These are phyloP conservation scores for Cephus runcator DNA, from an alignment of 2,888 invertebrate species.

Conservation along the genomic window DNA sequence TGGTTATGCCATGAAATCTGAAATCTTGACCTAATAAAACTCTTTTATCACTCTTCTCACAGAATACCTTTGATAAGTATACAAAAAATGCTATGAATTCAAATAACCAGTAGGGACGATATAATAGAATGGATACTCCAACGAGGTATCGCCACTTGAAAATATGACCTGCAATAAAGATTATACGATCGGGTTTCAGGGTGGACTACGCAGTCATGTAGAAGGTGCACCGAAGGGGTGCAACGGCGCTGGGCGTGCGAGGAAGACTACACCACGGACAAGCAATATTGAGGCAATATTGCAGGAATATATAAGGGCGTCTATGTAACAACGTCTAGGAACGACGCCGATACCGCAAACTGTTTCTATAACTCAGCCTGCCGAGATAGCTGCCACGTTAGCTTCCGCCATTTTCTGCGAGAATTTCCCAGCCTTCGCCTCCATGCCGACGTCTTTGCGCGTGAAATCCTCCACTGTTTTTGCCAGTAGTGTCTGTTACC, in stretches of 20 bases:
- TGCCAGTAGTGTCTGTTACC: background rate
- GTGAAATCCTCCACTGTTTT: background rate
- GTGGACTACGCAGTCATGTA: background rate
- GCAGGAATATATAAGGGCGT: slow-evolving; percentile 47
- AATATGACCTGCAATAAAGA: slow-evolving; percentile 1
- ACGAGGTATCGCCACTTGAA: background rate
- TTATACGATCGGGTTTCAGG: background rate
- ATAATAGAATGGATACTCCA: background rate
- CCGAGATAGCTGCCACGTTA: slow-evolving; percentile 6
- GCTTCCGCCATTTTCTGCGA: background rate
- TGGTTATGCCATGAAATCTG: background rate
- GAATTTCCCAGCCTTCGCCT: background rate
- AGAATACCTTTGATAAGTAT: background rate
- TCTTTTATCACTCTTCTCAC: background rate
- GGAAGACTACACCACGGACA: slow-evolving; percentile 29
- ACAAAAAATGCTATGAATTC: no score
- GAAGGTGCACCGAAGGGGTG: background rate
- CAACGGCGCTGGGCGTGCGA: background rate
- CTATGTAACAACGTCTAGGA: slow-evolving; percentile 42
- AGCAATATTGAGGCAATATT: slow-evolving; percentile 55
- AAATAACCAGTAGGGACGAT: no score
- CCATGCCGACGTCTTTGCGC: background rate
- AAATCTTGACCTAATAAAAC: background rate
- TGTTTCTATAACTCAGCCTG: slow-evolving; percentile 53
- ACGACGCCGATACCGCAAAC: slow-evolving; percentile 53